Percentiles rank a stretch among this genome's conserved stretches.
Conservation (phyloP, 2,888 invertebrate genomes). For the Stenurella melanura region DNA sequence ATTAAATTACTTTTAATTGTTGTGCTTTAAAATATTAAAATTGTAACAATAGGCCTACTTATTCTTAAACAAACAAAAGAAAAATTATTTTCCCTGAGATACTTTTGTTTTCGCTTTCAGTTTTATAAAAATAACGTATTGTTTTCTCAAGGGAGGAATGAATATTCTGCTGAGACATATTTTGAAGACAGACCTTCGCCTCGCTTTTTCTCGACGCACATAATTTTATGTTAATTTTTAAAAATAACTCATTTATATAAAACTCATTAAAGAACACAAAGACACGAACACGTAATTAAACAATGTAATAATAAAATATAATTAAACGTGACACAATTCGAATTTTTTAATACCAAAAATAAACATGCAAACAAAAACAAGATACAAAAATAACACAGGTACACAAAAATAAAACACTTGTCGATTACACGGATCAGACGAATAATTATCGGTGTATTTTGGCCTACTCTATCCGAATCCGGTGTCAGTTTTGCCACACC, state of each 20-base stretch:
- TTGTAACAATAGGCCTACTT: background rate
- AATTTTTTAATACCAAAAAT: too few relatives aligned
- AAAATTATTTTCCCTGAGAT: background rate
- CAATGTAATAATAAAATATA: background rate
- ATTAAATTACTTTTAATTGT: conserved; percentile 16
- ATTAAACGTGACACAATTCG: background rate
- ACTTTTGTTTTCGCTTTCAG: conserved; percentile 2
- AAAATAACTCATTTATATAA: background rate
- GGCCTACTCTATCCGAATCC: too few relatives aligned
- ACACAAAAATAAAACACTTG: too few relatives aligned
- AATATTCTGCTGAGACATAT: conserved; percentile 3
- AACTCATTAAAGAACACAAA: background rate
- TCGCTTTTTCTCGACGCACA: background rate
- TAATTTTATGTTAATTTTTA: background rate
- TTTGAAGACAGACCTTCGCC: background rate
- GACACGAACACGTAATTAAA: background rate
- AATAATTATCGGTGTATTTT: too few relatives aligned
- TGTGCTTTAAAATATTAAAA: background rate
- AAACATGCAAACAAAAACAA: too few relatives aligned
- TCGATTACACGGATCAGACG: too few relatives aligned
- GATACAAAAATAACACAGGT: too few relatives aligned
- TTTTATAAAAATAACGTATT: background rate
- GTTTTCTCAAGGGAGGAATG: background rate
- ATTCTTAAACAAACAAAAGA: conserved; percentile 1
- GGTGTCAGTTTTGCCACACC: too few relatives aligned